These are phyloP conservation scores for Trichoplusia ni DNA, from an alignment of 1,140 invertebrate species.

Conservation along the genomic window DNA sequence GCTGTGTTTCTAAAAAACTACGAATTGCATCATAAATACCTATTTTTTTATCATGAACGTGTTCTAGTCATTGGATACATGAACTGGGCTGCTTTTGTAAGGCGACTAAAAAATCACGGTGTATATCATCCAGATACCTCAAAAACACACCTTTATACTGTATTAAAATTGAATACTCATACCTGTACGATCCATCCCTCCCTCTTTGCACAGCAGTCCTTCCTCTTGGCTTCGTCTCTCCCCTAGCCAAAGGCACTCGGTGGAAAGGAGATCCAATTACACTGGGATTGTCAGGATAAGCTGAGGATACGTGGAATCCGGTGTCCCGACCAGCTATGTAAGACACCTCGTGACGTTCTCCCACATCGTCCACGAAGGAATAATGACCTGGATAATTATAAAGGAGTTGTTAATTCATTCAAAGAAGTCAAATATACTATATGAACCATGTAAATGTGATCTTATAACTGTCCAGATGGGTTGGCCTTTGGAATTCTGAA, in stretches of 20 bases:
- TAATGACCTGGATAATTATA: constrained; percentile 80
- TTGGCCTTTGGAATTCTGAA: too few species aligned
- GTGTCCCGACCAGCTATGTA: constrained; percentile 87
- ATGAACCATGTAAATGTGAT: too few species aligned
- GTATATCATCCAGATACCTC: too few species aligned
- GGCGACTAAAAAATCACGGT: too few species aligned
- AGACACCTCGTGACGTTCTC: constrained; percentile 86
- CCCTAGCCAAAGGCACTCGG: constrained; percentile 77
- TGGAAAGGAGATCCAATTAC: constrained; percentile 82
- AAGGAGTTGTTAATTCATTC: too few species aligned
- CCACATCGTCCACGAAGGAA: constrained; percentile 86
- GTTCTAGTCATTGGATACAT: too few species aligned
- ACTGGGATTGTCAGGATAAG: constrained; percentile 84
- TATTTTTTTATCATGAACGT: background rate
- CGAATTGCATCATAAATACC: too few species aligned
- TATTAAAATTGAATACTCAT: background rate
- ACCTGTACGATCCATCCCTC: constrained; percentile 85
- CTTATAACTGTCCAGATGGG: too few species aligned
- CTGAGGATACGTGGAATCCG: constrained; percentile 87
- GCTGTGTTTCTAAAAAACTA: too few species aligned
- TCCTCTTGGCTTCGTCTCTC: constrained; percentile 81
- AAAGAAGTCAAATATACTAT: too few species aligned
- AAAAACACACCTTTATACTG: background rate
- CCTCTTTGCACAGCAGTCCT: constrained; percentile 84
- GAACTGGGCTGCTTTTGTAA: too few species aligned